phyloP scores from a whole-genome alignment of 2,797 vertebrate species.

The Semotilus atromaculatus region DNA sequence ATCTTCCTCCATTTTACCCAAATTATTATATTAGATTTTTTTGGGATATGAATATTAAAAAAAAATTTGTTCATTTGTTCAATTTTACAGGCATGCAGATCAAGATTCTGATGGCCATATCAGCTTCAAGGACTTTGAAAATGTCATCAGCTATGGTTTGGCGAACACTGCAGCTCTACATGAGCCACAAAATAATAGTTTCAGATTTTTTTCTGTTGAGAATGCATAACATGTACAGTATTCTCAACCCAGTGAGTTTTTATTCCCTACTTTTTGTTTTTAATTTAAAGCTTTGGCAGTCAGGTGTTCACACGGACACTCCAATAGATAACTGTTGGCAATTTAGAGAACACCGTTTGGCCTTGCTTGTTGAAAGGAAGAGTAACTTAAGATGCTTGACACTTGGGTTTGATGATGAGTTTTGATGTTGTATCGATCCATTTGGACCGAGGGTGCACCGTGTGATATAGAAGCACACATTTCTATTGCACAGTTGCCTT shows the following conservation, averaged over 20 bases:
- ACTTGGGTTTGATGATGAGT: slow-evolving; percentile 50
- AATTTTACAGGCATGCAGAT: slow-evolving; percentile 73
- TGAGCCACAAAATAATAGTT: slow-evolving; percentile 1
- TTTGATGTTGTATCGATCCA: slow-evolving; percentile 55
- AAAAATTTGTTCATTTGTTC: slow-evolving; percentile 26
- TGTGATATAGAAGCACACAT: slow-evolving; percentile 37
- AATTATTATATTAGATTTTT: neutral
- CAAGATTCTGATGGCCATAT: slow-evolving; percentile 79
- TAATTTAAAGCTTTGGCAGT: slow-evolving; percentile 13
- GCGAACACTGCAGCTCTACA: slow-evolving; percentile 61
- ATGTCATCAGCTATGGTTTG: slow-evolving; percentile 70
- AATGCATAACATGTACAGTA: neutral
- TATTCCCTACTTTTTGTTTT: neutral
- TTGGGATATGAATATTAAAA: neutral
- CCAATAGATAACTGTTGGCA: slow-evolving; percentile 4
- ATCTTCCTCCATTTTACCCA: neutral
- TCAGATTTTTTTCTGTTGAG: neutral
- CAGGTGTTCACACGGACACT: neutral
- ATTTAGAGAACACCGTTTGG: slow-evolving; percentile 30
- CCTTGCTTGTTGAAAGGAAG: slow-evolving; percentile 36
- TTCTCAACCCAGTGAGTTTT: neutral
- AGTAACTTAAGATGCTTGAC: slow-evolving; percentile 40
- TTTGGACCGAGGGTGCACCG: neutral
- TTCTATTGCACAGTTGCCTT: slow-evolving; percentile 47
- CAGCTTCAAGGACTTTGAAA: slow-evolving; percentile 85